Evolutionary conservation across 2,888 invertebrate genomes (phyloP), one percentile per base, ranked within the genome.

Genomic region (Leptura quadrifasciata): DNA sequence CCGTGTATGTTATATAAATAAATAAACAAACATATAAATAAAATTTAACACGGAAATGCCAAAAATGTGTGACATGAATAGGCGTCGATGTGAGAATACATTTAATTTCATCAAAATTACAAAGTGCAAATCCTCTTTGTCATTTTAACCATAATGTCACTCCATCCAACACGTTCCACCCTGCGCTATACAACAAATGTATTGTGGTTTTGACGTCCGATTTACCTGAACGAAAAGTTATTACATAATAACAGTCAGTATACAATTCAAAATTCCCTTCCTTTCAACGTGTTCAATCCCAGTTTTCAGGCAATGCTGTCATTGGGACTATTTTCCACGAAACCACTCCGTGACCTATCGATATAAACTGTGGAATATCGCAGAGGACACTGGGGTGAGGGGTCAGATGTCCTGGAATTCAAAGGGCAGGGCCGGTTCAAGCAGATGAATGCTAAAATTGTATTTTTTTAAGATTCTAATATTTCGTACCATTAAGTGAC

Each of bases 121-220:
- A 47, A 47, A 4, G 47, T n/a, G 47, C 47, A 47, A 47, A 47
- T 47, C n/a, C 47, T n/a, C 47, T 47, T 47, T 47, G 47, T 47
- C 47, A n/a, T n/a, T 47, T 47, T 47, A 47, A 47, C 47, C 47
- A 47, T n/a, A n/a, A 47, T n/a, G 47, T 47, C n/a, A 47, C n/a
- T 47, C 47, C 5, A 12, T 39, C 12, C 39, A 2, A 0, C 12
- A 39, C 15, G 3, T 47, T n/a, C n/a, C 0, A 47, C n/a, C 47
- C 47, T 5, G 31, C 6, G n/a, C n/a, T n/a, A 47, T 47, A n/a
- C n/a, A 47, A 5, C 47, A n/a, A 15, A 47, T n/a, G 47, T n/a
- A 47, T 47, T 47, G 47, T 47, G 47, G 47, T 47, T n/a, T 47
- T 47, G 47, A 47, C 47, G 47, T 47, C 12, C 47, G 47, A 47